Percentiles rank a stretch among this genome's conserved stretches.
These are phyloP conservation scores for Apodemia zela DNA, from an alignment of 2,888 invertebrate genomes.

Conservation along the genomic window DNA sequence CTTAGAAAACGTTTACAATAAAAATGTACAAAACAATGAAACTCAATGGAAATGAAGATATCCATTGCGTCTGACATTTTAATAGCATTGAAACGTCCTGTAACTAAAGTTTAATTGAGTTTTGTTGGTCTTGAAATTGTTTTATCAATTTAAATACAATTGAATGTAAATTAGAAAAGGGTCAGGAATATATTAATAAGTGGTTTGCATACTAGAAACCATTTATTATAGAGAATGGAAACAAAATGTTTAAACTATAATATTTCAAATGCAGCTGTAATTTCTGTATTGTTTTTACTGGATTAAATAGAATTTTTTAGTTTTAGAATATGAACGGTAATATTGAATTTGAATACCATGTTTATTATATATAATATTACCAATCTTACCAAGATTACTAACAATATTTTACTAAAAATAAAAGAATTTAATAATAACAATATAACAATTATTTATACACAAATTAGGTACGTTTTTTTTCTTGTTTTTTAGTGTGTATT, in stretches of 20 bases:
- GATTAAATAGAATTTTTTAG: too few species aligned
- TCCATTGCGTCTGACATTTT: constrained; percentile 42
- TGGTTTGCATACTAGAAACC: not conserved
- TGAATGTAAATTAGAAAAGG: constrained; percentile 8
- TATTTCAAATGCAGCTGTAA: not conserved
- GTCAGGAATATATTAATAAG: not conserved
- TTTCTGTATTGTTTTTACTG: too few species aligned
- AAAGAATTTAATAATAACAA: too few species aligned
- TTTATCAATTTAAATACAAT: constrained; percentile 3
- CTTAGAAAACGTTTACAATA: constrained; percentile 53
- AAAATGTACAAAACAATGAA: constrained; percentile 26
- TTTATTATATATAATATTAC: too few species aligned
- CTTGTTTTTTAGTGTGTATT: too few species aligned
- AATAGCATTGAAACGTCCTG: constrained; percentile 18
- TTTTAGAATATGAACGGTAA: too few species aligned
- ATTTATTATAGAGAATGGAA: not conserved
- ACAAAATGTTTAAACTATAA: not conserved
- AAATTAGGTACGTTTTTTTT: too few species aligned
- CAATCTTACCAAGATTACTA: too few species aligned
- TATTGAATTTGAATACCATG: too few species aligned
- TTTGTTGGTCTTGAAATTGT: constrained; percentile 7
- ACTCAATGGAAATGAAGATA: constrained; percentile 59
- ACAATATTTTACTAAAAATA: too few species aligned
- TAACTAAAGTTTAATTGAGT: constrained; percentile 20
- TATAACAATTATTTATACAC: too few species aligned